A percentile compares a stretch with the other conserved stretches of the same genome.
Evolutionary conservation across 2,888 invertebrate genomes (phyloP).

Genomic region (Pollenia angustigena): DNA sequence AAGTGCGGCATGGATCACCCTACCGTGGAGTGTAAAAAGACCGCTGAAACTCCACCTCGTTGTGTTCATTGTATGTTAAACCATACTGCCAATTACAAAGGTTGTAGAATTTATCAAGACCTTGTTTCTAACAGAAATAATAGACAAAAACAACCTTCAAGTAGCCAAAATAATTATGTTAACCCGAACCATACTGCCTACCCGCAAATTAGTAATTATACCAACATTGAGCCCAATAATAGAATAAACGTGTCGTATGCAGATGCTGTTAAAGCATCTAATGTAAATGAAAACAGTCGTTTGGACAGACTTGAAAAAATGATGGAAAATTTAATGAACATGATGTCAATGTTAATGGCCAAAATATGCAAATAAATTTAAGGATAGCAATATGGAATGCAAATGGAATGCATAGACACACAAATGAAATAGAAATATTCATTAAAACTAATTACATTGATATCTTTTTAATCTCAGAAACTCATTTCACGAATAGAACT

Average conservation of each 20-base stretch:
- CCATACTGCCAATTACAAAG: conserved; percentile 23
- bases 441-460: conserved; percentile 34
- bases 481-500: conserved; percentile 53
- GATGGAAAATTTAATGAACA: background rate
- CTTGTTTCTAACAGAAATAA: background rate
- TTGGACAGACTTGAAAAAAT: too few relatives aligned
- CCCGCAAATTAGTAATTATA: background rate
- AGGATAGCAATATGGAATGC: conserved; percentile 19
- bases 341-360: background rate
- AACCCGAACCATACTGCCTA: background rate
- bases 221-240: background rate
- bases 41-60: background rate
- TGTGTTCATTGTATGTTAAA: conserved; percentile 51
- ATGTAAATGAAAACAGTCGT: conserved; percentile 9
- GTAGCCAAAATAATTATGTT: background rate
- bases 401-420: conserved; percentile 48
- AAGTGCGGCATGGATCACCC: conserved; percentile 11
- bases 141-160: background rate
- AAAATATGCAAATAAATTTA: conserved; percentile 3
- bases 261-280: background rate
- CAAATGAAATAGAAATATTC: conserved; percentile 46
- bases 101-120: conserved; percentile 21
- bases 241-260: background rate
- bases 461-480: conserved; percentile 47
- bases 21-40: background rate